These are phyloP conservation scores for Protophormia terraenovae DNA, from an alignment of 2,888 invertebrate genomes.

Conservation along the genomic window DNA sequence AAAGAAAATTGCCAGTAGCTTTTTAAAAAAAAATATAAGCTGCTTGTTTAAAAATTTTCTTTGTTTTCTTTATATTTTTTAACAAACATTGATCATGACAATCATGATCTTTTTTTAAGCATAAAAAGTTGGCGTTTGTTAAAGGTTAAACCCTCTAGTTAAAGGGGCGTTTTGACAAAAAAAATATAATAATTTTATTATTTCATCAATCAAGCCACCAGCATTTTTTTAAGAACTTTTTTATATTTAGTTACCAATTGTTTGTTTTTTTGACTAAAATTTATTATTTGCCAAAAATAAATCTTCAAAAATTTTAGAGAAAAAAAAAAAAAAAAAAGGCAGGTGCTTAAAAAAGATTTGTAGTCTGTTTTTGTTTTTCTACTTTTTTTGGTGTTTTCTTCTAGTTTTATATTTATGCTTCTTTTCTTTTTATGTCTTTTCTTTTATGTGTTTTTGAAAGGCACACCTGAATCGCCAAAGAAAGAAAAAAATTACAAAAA, in stretches of 20 bases:
- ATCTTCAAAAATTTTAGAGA: background rate
- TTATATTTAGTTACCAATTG: background rate
- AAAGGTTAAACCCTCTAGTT: slow-evolving; percentile 6
- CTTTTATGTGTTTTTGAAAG: background rate
- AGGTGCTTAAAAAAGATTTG: background rate
- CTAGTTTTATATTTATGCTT: background rate
- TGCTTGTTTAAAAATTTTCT: too few species aligned
- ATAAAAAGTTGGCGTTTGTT: background rate
- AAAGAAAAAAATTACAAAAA: background rate
- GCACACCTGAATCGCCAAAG: background rate
- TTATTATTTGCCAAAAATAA: background rate
- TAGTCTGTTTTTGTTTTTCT: background rate
- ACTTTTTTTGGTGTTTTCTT: background rate
- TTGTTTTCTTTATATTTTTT: background rate
- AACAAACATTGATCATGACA: slow-evolving; percentile 8
- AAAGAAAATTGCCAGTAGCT: slow-evolving; percentile 29
- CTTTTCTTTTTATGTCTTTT: background rate
- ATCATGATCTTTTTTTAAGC: slow-evolving; percentile 2
- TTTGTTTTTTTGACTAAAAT: too few species aligned
- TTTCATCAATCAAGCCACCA: background rate
- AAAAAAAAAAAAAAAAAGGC: background rate
- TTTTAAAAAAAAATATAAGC: slow-evolving; percentile 1
- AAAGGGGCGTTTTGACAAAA: slow-evolving; percentile 35
- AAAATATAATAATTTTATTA: background rate
- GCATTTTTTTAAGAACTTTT: background rate